Percentiles rank a stretch among this genome's conserved stretches.
Conservation (phyloP, 2,113 vertebrate species). For the Petaurus breviceps region DNA sequence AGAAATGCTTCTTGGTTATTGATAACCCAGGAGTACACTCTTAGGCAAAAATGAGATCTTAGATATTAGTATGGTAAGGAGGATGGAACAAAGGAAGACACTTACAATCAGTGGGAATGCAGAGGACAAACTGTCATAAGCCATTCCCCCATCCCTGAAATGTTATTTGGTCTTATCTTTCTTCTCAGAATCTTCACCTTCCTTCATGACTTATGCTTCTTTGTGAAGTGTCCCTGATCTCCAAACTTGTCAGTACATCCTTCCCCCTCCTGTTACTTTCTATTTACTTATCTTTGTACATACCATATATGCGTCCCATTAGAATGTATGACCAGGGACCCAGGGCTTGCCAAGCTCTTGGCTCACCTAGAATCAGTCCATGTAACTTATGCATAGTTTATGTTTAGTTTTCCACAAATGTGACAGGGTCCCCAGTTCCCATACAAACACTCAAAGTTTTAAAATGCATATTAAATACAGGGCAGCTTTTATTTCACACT, state of each 20-base stretch:
- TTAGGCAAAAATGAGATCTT: neutral
- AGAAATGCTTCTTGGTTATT: neutral
- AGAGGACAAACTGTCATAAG: neutral
- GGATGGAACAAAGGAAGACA: neutral
- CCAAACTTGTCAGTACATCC: neutral
- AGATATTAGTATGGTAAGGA: neutral
- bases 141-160: neutral
- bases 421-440: neutral
- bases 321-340: neutral
- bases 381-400: neutral
- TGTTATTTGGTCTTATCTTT: neutral
- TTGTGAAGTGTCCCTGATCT: neutral
- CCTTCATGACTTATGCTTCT: neutral
- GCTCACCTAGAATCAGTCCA: neutral
- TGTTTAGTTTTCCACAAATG: neutral
- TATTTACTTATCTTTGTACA: neutral
- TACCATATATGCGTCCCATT: neutral
- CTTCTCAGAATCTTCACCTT: neutral
- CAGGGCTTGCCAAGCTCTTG: neutral
- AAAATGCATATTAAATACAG: neutral
- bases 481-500: neutral
- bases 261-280: neutral
- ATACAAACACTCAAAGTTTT: neutral
- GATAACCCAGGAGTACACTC: neutral
- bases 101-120: neutral